Conservation (phyloP, 2,888 invertebrate genomes). For the Philopedon plagiatum region DNA sequence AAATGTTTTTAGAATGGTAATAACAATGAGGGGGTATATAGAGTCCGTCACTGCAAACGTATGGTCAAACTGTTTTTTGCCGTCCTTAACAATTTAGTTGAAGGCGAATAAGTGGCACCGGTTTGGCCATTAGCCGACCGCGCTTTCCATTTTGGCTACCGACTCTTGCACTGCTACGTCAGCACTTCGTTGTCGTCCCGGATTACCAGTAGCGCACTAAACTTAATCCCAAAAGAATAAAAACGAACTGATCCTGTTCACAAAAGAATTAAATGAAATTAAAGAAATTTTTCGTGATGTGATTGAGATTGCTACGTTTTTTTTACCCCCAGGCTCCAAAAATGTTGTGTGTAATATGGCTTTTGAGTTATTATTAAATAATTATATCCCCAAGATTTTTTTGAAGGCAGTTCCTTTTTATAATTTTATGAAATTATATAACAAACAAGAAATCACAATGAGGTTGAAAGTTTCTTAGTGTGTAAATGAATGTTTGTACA, state of each 20-base stretch:
- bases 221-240: conserved; percentile 11
- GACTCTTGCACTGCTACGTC: conserved; percentile 65
- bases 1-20: not conserved
- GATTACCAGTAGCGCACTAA: conserved; percentile 43
- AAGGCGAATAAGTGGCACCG: conserved; percentile 69
- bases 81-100: conserved; percentile 71
- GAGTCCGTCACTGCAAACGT: conserved; percentile 39
- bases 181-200: conserved; percentile 66
- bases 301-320: no score
- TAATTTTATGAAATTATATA: not conserved
- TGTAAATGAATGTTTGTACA: conserved; percentile 36
- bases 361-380: no score
- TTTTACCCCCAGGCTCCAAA: no score
- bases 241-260: not conserved
- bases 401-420: no score
- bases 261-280: not conserved
- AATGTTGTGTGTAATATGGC: no score
- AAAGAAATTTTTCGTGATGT: no score
- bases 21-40: not conserved
- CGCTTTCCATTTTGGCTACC: conserved; percentile 68
- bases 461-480: conserved; percentile 7
- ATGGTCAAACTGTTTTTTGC: conserved; percentile 64
- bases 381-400: no score
- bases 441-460: not conserved
- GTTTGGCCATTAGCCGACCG: conserved; percentile 68